These are phyloP conservation scores for Hydrochoerus hydrochaeris DNA, from an alignment of 2,113 vertebrate species.

Conservation along the genomic window DNA sequence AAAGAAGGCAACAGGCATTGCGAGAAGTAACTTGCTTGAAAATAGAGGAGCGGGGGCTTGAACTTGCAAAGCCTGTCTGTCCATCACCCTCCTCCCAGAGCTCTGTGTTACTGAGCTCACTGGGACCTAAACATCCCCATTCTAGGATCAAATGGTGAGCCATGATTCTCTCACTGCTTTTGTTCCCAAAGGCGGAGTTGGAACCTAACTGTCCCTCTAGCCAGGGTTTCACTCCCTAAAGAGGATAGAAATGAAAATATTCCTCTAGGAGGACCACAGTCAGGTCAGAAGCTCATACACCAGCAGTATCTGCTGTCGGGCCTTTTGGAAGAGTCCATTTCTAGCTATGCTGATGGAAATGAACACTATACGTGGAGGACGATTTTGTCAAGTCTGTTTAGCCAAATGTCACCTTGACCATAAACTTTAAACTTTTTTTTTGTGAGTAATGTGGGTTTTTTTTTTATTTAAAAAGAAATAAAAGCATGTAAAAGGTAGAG, in stretches of 20 bases:
- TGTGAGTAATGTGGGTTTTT: too few relatives aligned
- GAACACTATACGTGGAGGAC: neutral
- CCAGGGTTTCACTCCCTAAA: neutral
- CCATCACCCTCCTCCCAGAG: neutral
- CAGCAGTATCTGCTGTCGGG: neutral
- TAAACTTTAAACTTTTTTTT: neutral
- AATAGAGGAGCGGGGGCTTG: neutral
- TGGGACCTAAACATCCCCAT: neutral
- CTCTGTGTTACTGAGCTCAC: neutral
- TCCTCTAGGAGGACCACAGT: neutral
- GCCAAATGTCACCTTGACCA: neutral
- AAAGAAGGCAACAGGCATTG: neutral
- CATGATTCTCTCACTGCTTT: neutral
- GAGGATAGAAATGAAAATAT: neutral
- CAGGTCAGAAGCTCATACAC: neutral
- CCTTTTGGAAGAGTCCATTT: conserved; percentile 29
- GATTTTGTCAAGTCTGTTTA: neutral
- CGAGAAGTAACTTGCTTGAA: neutral
- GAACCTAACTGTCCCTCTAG: neutral
- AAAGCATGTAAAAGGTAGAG: too few relatives aligned
- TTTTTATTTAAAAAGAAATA: too few relatives aligned
- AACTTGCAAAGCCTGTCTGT: neutral
- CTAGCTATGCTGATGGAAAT: neutral
- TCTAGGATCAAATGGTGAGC: neutral
- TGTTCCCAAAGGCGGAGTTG: neutral